Evolutionary conservation across 2,113 vertebrate genomes (phyloP).

Genomic region (Fulmarus glacialis): DNA sequence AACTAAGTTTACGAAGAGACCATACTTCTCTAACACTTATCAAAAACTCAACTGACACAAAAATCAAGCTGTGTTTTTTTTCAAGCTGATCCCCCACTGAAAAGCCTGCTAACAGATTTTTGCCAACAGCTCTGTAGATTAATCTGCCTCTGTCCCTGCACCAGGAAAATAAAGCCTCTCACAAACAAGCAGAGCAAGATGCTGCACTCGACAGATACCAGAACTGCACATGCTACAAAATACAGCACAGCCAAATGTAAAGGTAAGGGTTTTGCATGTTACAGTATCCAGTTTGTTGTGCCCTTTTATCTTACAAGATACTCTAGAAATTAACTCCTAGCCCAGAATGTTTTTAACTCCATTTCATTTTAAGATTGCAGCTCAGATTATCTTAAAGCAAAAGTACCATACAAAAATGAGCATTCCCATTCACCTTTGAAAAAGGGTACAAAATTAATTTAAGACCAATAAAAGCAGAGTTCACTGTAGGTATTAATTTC

Average conservation of each 20-base stretch:
- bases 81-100: background rate
- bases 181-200: conserved; percentile 16
- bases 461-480: background rate
- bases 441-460: background rate
- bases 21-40: background rate
- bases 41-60: background rate
- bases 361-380: background rate
- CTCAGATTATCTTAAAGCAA: background rate
- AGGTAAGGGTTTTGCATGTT: background rate
- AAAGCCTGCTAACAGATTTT: background rate
- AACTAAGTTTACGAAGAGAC: background rate
- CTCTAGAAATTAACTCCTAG: background rate
- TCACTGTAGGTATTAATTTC: background rate
- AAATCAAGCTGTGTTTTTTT: background rate
- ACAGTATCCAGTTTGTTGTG: background rate
- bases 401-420: background rate
- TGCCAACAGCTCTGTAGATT: background rate
- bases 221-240: background rate
- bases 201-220: conserved; percentile 13
- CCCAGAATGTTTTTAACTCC: background rate
- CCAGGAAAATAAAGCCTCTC: background rate
- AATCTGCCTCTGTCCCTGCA: conserved; percentile 21
- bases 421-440: background rate
- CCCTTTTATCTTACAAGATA: background rate
- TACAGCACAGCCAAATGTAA: background rate